These are phyloP conservation scores for Zygothrica quintamaculata DNA, from an alignment of 2,888 invertebrate genomes.

Conservation along the genomic window DNA sequence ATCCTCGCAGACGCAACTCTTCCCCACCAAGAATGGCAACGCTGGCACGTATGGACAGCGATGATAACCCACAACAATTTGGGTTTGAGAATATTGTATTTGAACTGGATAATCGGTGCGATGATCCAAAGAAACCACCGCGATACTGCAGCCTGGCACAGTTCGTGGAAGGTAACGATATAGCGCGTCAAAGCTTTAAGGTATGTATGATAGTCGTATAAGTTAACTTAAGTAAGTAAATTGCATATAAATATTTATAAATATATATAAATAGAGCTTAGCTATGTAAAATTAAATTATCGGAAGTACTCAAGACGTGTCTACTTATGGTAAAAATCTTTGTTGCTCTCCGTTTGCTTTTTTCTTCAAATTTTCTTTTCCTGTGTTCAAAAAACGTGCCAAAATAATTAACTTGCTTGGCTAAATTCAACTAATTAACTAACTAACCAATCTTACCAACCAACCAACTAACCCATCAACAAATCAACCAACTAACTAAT, in stretches of 20 bases:
- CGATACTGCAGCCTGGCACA: conserved; percentile 92
- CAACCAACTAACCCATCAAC: conserved; percentile 30
- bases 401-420: conserved; percentile 56
- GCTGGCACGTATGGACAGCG: conserved; percentile 85
- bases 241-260: conserved; percentile 32
- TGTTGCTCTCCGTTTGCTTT: conserved; percentile 79
- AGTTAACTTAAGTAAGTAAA: conserved; percentile 30
- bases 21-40: conserved; percentile 81
- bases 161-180: conserved; percentile 93
- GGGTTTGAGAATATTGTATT: conserved; percentile 91
- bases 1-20: conserved; percentile 85
- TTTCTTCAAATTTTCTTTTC: conserved; percentile 71
- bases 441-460: conserved; percentile 24
- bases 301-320: conserved; percentile 61
- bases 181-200: conserved; percentile 91
- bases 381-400: conserved; percentile 52
- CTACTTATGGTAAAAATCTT: conserved; percentile 80
- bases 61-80: conserved; percentile 85
- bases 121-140: conserved; percentile 86
- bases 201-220: conserved; percentile 62
- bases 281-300: conserved; percentile 65
- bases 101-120: conserved; percentile 85
- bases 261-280: conserved; percentile 49
- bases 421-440: conserved; percentile 31
- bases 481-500: conserved; percentile 32